Evolutionary conservation across 2,888 invertebrate species (phyloP).

Genomic region (Hyposoter dolosus): DNA sequence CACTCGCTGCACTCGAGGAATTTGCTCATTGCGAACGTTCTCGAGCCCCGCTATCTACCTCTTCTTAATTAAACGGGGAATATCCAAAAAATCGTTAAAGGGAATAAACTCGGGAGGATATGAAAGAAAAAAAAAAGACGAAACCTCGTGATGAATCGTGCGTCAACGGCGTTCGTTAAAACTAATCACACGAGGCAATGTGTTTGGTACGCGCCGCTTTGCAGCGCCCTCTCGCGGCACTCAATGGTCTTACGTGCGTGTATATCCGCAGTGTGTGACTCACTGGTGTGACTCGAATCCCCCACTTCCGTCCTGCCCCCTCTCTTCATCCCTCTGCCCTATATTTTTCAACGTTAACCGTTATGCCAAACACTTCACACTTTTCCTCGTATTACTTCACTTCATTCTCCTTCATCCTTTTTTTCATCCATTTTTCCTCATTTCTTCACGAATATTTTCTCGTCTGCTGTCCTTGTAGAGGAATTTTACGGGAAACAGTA

Average conservation of each 20-base stretch:
- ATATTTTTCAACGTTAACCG: slow-evolving; percentile 41
- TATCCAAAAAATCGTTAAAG: slow-evolving; percentile 26
- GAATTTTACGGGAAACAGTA: slow-evolving; percentile 29
- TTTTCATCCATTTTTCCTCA: slow-evolving; percentile 11
- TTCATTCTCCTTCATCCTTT: slow-evolving; percentile 8
- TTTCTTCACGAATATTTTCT: slow-evolving; percentile 13
- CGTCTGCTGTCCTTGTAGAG: slow-evolving; percentile 8
- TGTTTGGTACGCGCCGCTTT: slow-evolving; percentile 13
- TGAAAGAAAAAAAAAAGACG: not conserved
- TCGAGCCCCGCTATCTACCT: not conserved
- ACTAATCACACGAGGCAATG: slow-evolving; percentile 39
- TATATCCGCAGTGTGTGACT: slow-evolving; percentile 56
- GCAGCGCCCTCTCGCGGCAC: slow-evolving; percentile 24
- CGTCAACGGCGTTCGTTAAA: slow-evolving; percentile 45
- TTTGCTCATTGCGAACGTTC: slow-evolving; percentile 1
- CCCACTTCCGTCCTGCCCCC: not conserved
- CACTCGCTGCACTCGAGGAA: not conserved
- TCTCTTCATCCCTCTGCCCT: slow-evolving; percentile 4
- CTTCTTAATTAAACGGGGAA: slow-evolving; percentile 12
- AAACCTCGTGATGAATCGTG: slow-evolving; percentile 47
- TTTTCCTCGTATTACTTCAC: slow-evolving; percentile 15
- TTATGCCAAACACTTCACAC: slow-evolving; percentile 32
- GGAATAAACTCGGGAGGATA: slow-evolving; percentile 5
- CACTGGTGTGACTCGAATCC: slow-evolving; percentile 47
- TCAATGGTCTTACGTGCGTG: slow-evolving; percentile 28